A percentile compares a stretch with the other conserved stretches of the same genome.
Conservation (phyloP, 2,888 invertebrate species). For the Cantharis rufa region DNA sequence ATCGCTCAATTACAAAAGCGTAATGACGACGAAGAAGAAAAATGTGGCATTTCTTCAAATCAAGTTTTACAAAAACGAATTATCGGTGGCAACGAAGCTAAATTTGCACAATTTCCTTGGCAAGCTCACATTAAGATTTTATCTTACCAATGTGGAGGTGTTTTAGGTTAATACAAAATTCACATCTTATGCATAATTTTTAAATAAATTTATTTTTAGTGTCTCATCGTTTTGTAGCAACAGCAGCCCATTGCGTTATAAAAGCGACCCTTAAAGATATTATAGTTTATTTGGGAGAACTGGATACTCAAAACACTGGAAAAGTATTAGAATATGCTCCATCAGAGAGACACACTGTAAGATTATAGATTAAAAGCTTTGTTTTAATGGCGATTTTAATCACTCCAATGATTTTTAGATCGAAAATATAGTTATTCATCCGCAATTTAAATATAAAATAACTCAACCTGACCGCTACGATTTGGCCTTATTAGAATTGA, state of each 20-base stretch:
- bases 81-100: conserved; percentile 79
- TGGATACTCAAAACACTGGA: conserved; percentile 76
- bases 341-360: conserved; percentile 64
- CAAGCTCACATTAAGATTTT: conserved; percentile 83
- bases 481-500: conserved; percentile 73
- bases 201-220: conserved; percentile 55
- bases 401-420: conserved; percentile 56
- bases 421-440: conserved; percentile 76
- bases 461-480: conserved; percentile 85
- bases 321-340: conserved; percentile 65
- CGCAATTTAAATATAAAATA: conserved; percentile 77
- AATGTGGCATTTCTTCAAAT: conserved; percentile 71
- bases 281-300: conserved; percentile 77
- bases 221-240: conserved; percentile 73
- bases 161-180: conserved; percentile 59
- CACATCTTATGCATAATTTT: background rate
- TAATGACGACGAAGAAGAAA: conserved; percentile 55
- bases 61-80: conserved; percentile 70
- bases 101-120: conserved; percentile 82
- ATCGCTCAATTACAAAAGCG: conserved; percentile 43
- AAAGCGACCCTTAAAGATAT: conserved; percentile 75
- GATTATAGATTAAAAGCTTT: conserved; percentile 3
- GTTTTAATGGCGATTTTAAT: background rate
- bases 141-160: conserved; percentile 83
- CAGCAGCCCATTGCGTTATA: conserved; percentile 83